Percentiles rank a stretch among this genome's conserved stretches.
Conservation (phyloP, 1,140 invertebrate genomes). For the Aricia agestis region DNA sequence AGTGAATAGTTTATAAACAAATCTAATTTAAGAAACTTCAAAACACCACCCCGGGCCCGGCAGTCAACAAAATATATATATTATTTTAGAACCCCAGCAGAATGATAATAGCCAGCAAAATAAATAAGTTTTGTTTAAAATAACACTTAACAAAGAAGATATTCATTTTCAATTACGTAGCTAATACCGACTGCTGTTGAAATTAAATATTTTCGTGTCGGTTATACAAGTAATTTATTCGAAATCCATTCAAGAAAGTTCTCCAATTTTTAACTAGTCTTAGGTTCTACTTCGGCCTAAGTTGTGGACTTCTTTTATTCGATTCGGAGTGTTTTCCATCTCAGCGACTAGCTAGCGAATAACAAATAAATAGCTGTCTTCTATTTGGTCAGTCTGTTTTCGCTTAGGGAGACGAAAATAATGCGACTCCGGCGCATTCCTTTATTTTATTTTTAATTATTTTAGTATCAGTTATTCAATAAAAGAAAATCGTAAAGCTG, state of each 20-base stretch:
- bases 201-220: too few species aligned
- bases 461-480: neutral
- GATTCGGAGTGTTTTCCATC: too few species aligned
- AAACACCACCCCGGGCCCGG: neutral
- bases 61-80: neutral
- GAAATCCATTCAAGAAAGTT: too few species aligned
- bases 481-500: neutral
- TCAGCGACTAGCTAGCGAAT: too few species aligned
- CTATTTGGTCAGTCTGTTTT: too few species aligned
- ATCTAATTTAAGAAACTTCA: neutral
- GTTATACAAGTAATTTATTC: too few species aligned
- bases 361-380: too few species aligned
- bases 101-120: too few species aligned
- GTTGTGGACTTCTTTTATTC: too few species aligned
- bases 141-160: neutral
- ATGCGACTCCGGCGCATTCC: neutral
- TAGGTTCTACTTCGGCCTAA: too few species aligned
- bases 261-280: too few species aligned
- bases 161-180: neutral
- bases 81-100: neutral
- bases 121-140: conserved; percentile 4
- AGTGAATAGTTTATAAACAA: neutral
- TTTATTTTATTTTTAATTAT: neutral
- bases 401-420: neutral
- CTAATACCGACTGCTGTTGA: neutral